Evolutionary conservation across 2,113 vertebrate genomes (phyloP), one percentile per base, ranked within the genome.

Genomic region (Lepus americanus): DNA sequence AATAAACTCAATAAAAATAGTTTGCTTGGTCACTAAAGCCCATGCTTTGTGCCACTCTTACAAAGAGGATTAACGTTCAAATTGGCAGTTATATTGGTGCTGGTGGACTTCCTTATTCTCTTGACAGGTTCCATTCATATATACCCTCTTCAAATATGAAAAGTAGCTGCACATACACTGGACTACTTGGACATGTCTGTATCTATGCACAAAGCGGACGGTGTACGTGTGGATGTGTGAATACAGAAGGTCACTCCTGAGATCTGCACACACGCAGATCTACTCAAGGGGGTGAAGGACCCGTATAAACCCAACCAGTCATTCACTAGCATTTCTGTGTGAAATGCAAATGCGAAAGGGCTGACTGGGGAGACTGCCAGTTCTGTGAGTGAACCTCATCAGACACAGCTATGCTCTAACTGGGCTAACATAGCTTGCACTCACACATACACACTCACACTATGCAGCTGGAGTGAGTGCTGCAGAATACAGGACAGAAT

Each of bases 1-100:
- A 94, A 84, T 23, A 77, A 72, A 95, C 3, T 80, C 29, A 88
- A 22, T 51, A 73, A 85, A 82, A 78, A 77, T 53, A 49, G 69
- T 91, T 63, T 4, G 6, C 9, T 82, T 19, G 63, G 16, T 70
- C 33, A 84, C 23, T 66, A 89, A 77, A 14, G 89, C 25, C 61
- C 23, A 80, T 1, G 49, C 14, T 29, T 66, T 14, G 17, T 44
- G 69, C 13, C 83, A 81, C 87, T 66, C 29, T 80, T 69, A 82
- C 4, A 44, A 92, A 86, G 63, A 44, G 86, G 87, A 36, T 80
- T 89, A 36, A 88, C 16, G 61, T 90, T 84, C 22, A 55, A 51
- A 78, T 55, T 64, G 10, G 27, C 6, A 33, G 14, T 10, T 86
- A 22, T 73, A 76, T 84, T 81, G 59, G 13, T 74, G 59, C 86